Conservation (phyloP, 2,888 invertebrate species). For the Trichogramma dendrolimi region DNA sequence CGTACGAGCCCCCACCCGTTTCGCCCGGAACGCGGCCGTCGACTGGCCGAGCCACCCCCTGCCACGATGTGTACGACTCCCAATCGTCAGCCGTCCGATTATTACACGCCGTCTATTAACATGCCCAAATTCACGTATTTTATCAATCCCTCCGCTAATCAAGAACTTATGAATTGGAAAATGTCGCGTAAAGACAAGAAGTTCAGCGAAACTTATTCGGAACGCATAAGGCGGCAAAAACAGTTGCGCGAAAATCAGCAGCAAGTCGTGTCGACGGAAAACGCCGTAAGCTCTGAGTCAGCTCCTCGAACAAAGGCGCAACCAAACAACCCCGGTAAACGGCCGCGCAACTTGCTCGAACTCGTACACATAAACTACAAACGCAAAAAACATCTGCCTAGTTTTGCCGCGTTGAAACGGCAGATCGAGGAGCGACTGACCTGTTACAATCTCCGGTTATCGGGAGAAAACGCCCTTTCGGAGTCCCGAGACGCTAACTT, state of each 20-base stretch:
- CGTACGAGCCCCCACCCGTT: conserved; percentile 46
- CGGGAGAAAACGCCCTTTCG: no score
- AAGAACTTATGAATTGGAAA: conserved; percentile 39
- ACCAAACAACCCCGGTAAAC: no score
- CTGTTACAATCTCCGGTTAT: no score
- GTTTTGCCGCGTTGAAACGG: background rate
- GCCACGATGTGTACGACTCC: background rate
- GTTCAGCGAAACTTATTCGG: conserved; percentile 48
- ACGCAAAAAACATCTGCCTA: no score
- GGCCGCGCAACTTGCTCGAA: no score
- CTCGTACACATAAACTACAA: no score
- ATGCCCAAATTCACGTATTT: conserved; percentile 43
- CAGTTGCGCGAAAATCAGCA: no score
- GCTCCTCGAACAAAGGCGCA: no score
- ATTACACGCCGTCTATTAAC: conserved; percentile 23
- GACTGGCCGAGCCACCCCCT: background rate
- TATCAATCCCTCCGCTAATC: conserved; percentile 37
- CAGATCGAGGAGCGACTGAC: background rate
- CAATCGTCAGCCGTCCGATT: conserved; percentile 36
- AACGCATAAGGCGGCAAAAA: conserved; percentile 25
- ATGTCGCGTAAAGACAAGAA: conserved; percentile 49
- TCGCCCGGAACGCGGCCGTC: conserved; percentile 40
- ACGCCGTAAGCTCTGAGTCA: no score
- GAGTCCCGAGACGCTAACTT: no score
- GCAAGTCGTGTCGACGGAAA: no score